Base-by-base conservation (phyloP, 2,797 vertebrate genomes). In the Delichon dasypus region DNA sequence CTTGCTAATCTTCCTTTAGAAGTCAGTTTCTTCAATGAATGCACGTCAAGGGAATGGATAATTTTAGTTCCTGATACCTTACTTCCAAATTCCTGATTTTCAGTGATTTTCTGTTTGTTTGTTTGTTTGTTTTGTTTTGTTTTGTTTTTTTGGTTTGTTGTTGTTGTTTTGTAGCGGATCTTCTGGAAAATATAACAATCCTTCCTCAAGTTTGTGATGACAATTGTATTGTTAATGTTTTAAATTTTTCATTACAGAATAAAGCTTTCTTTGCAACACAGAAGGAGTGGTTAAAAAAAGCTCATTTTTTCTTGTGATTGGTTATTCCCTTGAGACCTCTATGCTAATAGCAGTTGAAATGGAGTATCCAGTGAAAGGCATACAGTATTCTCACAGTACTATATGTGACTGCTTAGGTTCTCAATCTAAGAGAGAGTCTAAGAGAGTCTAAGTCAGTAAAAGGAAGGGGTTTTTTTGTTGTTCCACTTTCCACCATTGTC, bases 1-100 rank as follows among this genome's bases (percentile, higher is more conserved):
- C 14, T 30, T 64, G 5, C 7, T 42, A 72, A 66, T 54, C 8
- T 60, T 53, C 11, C 50, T 60, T 82, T 44, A 58, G 16, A 81
- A 88, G 4, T 17, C 27, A 40, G 5, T 83, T 88, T 80, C 26
- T 36, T 62, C 20, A 66, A 44, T 11, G 14, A 76, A 48, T 48
- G 10, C 14, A 4, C 0, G 0, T 48, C 44, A 80, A 81, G 7
- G 16, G 5, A 16, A 54, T 2, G 1, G 19, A 18, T 34, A 65
- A 70, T 87, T 87, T 84, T 89, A 50, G 30, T 40, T 60, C 6
- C 19, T 61, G 4, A 11, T 51, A 9, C 7, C 3, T 58, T 66
- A 26, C 18, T 66, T 60, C 16, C 34, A 25, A 25, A n/a, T 71
- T 11, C 11, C 10, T 85, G n/a, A 54, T 71, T 91, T 85, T 76